Evolutionary conservation across 1,140 invertebrate species (phyloP), one percentile per base, ranked within the genome.

Genomic region (Phocides pigmalion): DNA sequence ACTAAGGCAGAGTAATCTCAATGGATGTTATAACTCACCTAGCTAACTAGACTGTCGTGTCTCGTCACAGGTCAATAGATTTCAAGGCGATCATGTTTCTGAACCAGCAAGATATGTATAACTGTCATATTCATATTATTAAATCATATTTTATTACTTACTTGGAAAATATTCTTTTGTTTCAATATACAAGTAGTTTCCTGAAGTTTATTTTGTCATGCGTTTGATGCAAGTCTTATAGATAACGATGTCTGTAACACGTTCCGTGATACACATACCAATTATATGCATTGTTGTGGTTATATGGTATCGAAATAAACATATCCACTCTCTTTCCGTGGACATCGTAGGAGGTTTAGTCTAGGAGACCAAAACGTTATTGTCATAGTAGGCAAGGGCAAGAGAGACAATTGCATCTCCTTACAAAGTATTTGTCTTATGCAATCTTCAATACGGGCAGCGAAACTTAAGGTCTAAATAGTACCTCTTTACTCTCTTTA

Each of bases 51-150:
- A 19, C 25, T 65, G 14, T 56, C 50, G 47, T 37, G 44, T 20
- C 54, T 68, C 37, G 64, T 78, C 72, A 75, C 69, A 73, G 76
- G 70, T 79, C 72, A 78, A 74, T 72, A 64, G 44, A 74, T 74
- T 70, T 80, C 79, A 84, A 84, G 77, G 81, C 56, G 62, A 84
- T 76, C 79, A 39, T 68, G 77, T 78, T 78, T 74, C 47, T 16
- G 20, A 46, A 19, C 12, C 20, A 50, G 14, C 12, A 5, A 25
- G 20, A 9, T 50, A 32, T 41, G 22, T 32, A 14, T 50, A 50
- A 22, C 46, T 47, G 20, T 47, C n/a, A 47, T 47, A 47, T 47
- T 47, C n/a, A 47, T 47, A 47, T 25, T 50, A 16, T 50, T n/a
- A 16, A 32, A 15, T 11, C 22, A 50, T 50, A 50, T 32, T 50